These are phyloP conservation scores for Philopotamus ludificatus DNA, from an alignment of 1,140 invertebrate genomes.

Conservation along the genomic window DNA sequence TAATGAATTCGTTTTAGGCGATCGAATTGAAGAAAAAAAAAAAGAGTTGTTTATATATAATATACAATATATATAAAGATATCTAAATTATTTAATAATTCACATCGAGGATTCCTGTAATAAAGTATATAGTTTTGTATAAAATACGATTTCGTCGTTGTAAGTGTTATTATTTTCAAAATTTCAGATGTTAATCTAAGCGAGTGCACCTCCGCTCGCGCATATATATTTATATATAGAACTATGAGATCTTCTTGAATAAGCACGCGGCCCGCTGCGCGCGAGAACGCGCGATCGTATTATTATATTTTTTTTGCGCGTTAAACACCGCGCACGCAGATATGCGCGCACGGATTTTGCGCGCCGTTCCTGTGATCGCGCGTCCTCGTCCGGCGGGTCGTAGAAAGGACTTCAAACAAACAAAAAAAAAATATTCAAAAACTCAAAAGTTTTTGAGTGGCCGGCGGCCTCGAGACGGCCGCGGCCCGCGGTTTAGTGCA, in stretches of 20 bases:
- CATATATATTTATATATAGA: conserved; percentile 39
- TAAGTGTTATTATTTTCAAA: conserved; percentile 43
- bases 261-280: conserved; percentile 1
- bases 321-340: not conserved
- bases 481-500: conserved; percentile 51
- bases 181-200: conserved; percentile 41
- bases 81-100: conserved; percentile 40
- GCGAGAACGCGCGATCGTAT: not conserved
- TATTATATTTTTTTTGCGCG: not conserved
- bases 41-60: conserved; percentile 22
- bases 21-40: too few species aligned
- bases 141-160: conserved; percentile 42
- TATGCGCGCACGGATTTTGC: too few species aligned
- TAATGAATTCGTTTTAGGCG: not conserved
- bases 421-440: too few species aligned
- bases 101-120: conserved; percentile 43
- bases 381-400: too few species aligned
- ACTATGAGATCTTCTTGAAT: conserved; percentile 31
- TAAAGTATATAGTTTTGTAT: conserved; percentile 43
- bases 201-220: conserved; percentile 35
- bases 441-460: conserved; percentile 24
- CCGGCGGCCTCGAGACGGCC: conserved; percentile 20
- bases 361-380: too few species aligned
- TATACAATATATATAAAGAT: conserved; percentile 27
- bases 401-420: conserved; percentile 29